Base-by-base conservation (phyloP, 2,113 vertebrate genomes). In the Cebidichthys violaceus region DNA sequence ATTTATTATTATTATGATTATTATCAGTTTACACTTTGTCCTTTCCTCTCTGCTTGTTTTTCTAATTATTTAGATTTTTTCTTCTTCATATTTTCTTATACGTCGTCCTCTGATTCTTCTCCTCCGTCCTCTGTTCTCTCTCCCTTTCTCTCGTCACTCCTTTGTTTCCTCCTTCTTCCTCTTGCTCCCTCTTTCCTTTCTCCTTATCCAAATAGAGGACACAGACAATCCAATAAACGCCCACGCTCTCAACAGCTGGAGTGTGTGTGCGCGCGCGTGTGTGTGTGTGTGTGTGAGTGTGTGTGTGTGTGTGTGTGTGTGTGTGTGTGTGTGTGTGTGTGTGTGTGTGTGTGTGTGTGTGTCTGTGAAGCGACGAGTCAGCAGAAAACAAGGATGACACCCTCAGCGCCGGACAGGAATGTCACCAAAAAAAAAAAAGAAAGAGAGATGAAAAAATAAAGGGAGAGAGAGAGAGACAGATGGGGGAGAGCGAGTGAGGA, bases 171-270 rank as follows among this genome's bases (percentile, higher is more conserved):
- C 70, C 33, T 59, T 62, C 37, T 52, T 33, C 27, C 13, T 57
- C 41, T 43, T 10, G 9, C 81, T 86, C 69, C 70, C 66, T 76
- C 80, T 75, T 81, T 83, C 74, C 75, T 81, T 76, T 87, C 90
- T 92, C 88, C 89, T 92, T 90, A 88, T 91, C 86, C 90, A 90
- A 91, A 94, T 88, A 93, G 92, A 94, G 93, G 93, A 92, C 93
- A 92, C 74, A 89, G 90, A 92, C 92, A 92, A 92, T 93, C 92
- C 92, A 93, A 94, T 91, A 93, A 93, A 92, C 83, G 75, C 89
- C 84, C 84, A 55, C 75, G 31, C 83, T 88, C 67, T 85, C 86
- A 90, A 94, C 91, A 94, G 92, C 93, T 93, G 93, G 90, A 89
- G 87, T 69, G 92, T 86, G 87, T 85, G 87, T 82, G 77, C 69